Evolutionary conservation across 2,113 vertebrate genomes (phyloP), one percentile per base, ranked within the genome.

Genomic region (Corythoichthys intestinalis): DNA sequence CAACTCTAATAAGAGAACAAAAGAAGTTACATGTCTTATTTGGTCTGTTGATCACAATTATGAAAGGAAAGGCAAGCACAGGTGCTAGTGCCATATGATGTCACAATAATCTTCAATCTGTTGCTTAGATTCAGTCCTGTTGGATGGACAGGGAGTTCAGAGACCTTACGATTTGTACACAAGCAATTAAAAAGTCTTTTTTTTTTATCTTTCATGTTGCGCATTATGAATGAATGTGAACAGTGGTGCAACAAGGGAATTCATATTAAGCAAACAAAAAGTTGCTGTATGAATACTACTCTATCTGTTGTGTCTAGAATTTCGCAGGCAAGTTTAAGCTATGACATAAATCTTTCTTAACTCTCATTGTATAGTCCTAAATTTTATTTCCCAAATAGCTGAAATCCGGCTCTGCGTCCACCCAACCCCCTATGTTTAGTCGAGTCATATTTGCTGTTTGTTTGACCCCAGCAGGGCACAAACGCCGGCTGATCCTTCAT

Each of bases 401-500:
- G 59, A 67, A 66, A 2, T 34, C 69, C 73, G 68, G 71, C 66
- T 61, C 67, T 65, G 57, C 72, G 59, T 77, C 80, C 79, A 78
- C 56, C 77, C 78, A 58, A 66, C 69, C 74, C 77, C 39, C 60
- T 69, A 76, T 77, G 74, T 61, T 4, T 49, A 83, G 74, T 76
- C 82, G 75, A 74, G 81, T 79, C 81, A 87, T 88, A 86, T 89
- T 85, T 85, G 81, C 76, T 89, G 84, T 88, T 90, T 87, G 89
- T 69, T 88, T 88, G 89, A 89, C 85, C 89, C 83, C 78, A 54
- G 14, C 7, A 50, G 86, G 84, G 63, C 88, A 58, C 70, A 79
- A 77, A 87, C 87, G 84, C 79, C 81, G 79, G 77, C 84, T 84
- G 84, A 87, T 88, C 88, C 84, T 89, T 87, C 86, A 89, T 84